Evolutionary conservation across 1,140 invertebrate species (phyloP), one percentile per base, ranked within the genome.

Genomic region (Cotesia vestalis): DNA sequence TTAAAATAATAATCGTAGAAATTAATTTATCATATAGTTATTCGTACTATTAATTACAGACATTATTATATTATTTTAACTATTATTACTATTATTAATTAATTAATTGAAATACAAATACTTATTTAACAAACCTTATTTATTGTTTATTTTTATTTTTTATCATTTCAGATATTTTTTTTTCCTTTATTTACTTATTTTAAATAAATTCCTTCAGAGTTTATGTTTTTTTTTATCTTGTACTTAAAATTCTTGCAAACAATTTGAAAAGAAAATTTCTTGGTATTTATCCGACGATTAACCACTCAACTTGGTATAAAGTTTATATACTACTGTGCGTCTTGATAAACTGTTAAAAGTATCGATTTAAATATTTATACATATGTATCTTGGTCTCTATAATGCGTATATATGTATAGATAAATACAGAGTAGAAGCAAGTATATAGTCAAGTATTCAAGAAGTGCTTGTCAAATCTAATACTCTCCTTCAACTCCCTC

Each of bases 21-120:
- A 77, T 61, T 78, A 78, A 46, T 63, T 73, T 69, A 74, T 71
- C 63, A 76, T 69, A 67, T 76, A 60, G 72, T 74, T 69, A 72
- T 71, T 77, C 73, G 69, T 55, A 55, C 5, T 55, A 55, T 55
- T 55, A 55, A 55, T 55, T 55, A n/a, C n/a, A 14, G 12, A n/a
- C 27, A 55, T n/a, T n/a, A 55, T 55, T 55, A 55, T 55, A 66
- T 77, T 75, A 71, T 61, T 73, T 78, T 78, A 76, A 63, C 51
- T 40, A 73, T 73, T 73, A 76, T 77, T 78, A 79, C 77, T 78
- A 80, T 73, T 76, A 68, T 71, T 66, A 40, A 64, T 60, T 40
- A 40, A 69, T 57, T 68, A 67, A 69, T 69, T 81, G 75, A 83
- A 79, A 84, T 79, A 84, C 79, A 81, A 76, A 81, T 75, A 71